These are phyloP conservation scores for Pocillopora grandis DNA, from an alignment of 92 coral and sea anemone species.

Conservation along the genomic window DNA sequence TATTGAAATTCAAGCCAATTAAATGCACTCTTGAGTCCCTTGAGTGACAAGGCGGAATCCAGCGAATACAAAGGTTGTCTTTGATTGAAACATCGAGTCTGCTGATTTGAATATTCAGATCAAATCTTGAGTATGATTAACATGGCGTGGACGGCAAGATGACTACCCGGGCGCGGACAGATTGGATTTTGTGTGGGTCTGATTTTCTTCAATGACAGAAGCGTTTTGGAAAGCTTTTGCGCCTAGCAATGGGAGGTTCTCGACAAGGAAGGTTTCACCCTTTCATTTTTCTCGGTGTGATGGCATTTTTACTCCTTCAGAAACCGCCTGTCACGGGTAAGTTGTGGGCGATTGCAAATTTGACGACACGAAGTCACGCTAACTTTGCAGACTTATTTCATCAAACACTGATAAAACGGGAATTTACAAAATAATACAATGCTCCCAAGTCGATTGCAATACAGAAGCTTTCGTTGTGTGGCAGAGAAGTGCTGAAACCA, in stretches of 20 bases:
- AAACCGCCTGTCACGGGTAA: constrained; percentile 25
- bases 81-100: not conserved
- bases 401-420: not conserved
- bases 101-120: constrained; percentile 32
- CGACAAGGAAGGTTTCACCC: not conserved
- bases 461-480: not conserved
- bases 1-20: not conserved
- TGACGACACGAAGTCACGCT: constrained; percentile 18
- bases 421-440: not conserved
- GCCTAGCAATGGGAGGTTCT: constrained; percentile 14
- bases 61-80: constrained; percentile 15
- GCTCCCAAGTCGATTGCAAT: not conserved
- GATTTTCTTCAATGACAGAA: constrained; percentile 16
- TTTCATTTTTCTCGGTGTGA: not conserved
- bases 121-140: not conserved
- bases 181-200: not conserved
- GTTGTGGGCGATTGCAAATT: not conserved
- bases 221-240: not conserved
- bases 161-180: not conserved
- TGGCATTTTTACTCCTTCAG: constrained; percentile 14
- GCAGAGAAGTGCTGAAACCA: not conserved
- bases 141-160: constrained; percentile 14
- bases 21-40: not conserved
- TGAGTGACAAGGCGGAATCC: constrained; percentile 2
- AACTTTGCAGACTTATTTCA: not conserved